Percentiles rank a stretch among this genome's conserved stretches.
These are phyloP conservation scores for Erebia aethiops DNA, from an alignment of 2,888 invertebrate genomes.

Conservation along the genomic window DNA sequence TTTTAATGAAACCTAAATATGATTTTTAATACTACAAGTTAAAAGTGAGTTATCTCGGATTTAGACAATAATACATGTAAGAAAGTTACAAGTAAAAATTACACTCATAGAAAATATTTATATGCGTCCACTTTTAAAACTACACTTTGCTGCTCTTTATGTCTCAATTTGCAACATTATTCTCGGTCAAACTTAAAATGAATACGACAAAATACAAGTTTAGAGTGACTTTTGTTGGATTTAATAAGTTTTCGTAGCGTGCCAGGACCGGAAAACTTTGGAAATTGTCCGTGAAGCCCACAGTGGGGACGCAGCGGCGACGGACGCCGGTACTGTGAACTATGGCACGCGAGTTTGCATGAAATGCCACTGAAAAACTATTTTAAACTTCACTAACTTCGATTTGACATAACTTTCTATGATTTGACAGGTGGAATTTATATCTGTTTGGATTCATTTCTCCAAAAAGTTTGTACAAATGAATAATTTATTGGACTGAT, in stretches of 20 bases:
- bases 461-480: not conserved
- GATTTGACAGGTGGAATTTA: not conserved
- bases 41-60: not conserved
- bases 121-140: not conserved
- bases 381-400: constrained; percentile 13
- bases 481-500: too few relatives aligned
- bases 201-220: constrained; percentile 22
- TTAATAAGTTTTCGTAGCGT: constrained; percentile 51
- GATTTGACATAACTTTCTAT: not conserved
- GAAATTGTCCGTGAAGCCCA: constrained; percentile 53
- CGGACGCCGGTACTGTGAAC: constrained; percentile 64
- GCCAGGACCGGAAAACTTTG: constrained; percentile 60
- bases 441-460: not conserved
- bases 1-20: not conserved
- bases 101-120: not conserved
- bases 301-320: constrained; percentile 70
- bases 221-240: constrained; percentile 39
- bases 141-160: not conserved
- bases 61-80: not conserved
- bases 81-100: not conserved
- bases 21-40: not conserved
- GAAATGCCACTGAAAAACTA: constrained; percentile 9
- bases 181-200: not conserved
- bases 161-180: not conserved
- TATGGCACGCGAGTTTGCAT: constrained; percentile 25